Evolutionary conservation across 1,140 invertebrate genomes (phyloP), one percentile per base, ranked within the genome.

Genomic region (Potamilus streckersoni): DNA sequence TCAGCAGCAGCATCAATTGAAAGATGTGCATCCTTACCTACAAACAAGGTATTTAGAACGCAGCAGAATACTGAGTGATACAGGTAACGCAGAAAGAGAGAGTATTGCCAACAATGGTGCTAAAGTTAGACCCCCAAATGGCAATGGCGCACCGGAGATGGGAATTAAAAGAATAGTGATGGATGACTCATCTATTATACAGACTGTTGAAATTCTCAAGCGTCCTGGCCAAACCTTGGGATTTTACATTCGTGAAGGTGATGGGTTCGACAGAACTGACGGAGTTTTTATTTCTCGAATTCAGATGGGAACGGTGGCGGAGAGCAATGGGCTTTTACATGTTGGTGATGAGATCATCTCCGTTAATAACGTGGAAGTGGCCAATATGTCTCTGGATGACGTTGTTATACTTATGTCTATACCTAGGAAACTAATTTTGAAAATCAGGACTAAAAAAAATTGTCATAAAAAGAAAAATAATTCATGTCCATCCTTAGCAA

Each of bases 331-430:
- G 61, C 96, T 97, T 88, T 91, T 99, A 68, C 95, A 96, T 90
- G 97, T 99, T 12, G 97, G 97, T n/a, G 98, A 99, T 90, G 98
- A 99, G 91, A 99, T 99, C 86, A 91, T 99, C 79, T 96, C 97
- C 11, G 97, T 99, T 58, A 99, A 99, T 91, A 92, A 98, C 85
- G 97, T 99, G 67, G 96, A 99, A 87, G 97, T 99, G 79, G 95
- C 96, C 72, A 94, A 95, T 84, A 99, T 99, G 97, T 97, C 96
- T 80, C 91, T 99, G 79, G 98, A 99, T 89, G 98, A 99, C 90
- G 97, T 99, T 61, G 98, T 99, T 70, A 98, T 99, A 83, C 96
- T 99, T 83, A 99, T 99, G 96, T 98, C 97, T 82, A 99, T 99
- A 91, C 98, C 98, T 1, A 93, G 97, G 84, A 93, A 98, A 82